These are phyloP conservation scores for Pipistrellus nathusii DNA, from an alignment of 2,797 vertebrate species.

Conservation along the genomic window DNA sequence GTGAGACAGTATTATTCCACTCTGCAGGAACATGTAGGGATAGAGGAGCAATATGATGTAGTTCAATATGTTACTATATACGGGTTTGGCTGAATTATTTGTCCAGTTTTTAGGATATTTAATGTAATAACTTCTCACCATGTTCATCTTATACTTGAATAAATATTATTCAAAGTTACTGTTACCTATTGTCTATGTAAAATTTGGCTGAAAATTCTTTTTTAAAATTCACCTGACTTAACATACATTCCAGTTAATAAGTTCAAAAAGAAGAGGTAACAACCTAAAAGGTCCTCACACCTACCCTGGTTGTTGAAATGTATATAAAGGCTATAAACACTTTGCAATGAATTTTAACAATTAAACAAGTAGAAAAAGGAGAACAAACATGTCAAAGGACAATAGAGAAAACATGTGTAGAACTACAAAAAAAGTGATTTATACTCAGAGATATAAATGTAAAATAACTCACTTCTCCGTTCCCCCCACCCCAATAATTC, in stretches of 20 bases:
- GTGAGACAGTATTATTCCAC: not conserved
- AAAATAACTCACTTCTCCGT: not conserved
- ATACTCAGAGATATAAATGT: not conserved
- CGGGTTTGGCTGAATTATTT: not conserved
- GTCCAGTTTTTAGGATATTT: not conserved
- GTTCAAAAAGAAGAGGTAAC: not conserved
- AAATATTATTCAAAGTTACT: not conserved
- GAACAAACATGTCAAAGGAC: not conserved
- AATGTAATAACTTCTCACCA: not conserved
- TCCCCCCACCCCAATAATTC: not conserved
- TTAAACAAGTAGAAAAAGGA: not conserved
- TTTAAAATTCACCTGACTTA: not conserved
- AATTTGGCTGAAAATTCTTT: not conserved
- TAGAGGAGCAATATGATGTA: not conserved
- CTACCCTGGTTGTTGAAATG: not conserved
- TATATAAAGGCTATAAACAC: not conserved
- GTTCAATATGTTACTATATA: not conserved
- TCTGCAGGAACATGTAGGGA: not conserved
- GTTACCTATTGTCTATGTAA: not conserved
- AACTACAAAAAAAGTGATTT: slow-evolving; percentile 1
- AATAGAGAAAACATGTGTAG: not conserved
- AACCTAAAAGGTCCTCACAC: not conserved
- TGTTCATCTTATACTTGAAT: not conserved
- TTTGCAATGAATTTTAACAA: not conserved
- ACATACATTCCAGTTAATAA: not conserved